Evolutionary conservation across 2,113 vertebrate species (phyloP), one percentile per base, ranked within the genome.

Genomic region (Pampusana beccarii): DNA sequence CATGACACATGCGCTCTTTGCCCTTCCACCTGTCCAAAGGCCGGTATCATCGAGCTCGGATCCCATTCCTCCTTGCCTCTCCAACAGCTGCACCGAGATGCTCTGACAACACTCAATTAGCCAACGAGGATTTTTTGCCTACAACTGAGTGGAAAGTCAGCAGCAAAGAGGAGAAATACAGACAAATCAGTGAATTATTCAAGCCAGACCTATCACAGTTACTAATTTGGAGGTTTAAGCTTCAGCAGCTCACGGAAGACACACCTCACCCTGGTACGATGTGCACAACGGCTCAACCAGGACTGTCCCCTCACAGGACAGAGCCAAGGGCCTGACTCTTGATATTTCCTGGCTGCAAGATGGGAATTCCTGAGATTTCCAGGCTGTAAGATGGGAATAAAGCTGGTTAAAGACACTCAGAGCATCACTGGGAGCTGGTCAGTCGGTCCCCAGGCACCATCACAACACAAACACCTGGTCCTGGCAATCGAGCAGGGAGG

Each of bases 151-250:
- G n/a, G 62, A 44, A 92, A 92, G 74, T 71, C 75, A 93, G 83
- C 69, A 84, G 82, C 53, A n/a, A 75, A 5, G 26, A 78, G 58
- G 20, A 95, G 61, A 44, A 94, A 73, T 54, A 44, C 15, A 88
- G 65, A 64, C 56, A 81, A 80, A 88, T 34, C 79, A 34, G 81
- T 72, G 44, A 91, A 95, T 94, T 80, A 84, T 90, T 92, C 86
- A 93, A 71, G 48, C 40, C 80, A 88, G 69, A 80, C 33, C 29
- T 28, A 1, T 72, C 74, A 44, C n/a, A 57, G 81, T 58, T 48
- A 57, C 40, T 77, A 36, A 84, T 73, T 66, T 51, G 58, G 56
- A 88, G 50, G 31, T 33, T 91, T 56, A 66, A 86, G 53, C 72
- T 86, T 18, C 57, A 46, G 73, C 53, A 51, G 77, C 36, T 92